These are phyloP conservation scores for Toxonevra muliebris DNA, from an alignment of 2,888 invertebrate species.

Conservation along the genomic window DNA sequence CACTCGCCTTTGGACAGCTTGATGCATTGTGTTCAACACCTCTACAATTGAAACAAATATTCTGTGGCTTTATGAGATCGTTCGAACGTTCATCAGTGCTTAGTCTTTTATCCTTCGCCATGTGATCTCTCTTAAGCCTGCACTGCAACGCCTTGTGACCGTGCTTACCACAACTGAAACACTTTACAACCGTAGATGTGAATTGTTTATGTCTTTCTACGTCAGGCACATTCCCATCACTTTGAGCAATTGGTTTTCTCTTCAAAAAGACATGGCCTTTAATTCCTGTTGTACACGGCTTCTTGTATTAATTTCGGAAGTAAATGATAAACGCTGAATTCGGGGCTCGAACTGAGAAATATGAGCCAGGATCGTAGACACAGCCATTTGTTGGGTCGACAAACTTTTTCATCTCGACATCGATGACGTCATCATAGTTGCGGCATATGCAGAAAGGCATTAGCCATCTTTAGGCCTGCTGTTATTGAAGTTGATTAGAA, in stretches of 20 bases:
- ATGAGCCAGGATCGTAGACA: conserved; percentile 1
- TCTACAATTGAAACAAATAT: neutral
- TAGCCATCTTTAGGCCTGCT: neutral
- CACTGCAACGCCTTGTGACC: conserved; percentile 17
- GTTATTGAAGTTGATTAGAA: too few species aligned
- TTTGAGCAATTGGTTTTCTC: neutral
- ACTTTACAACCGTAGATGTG: neutral
- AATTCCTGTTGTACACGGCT: conserved; percentile 21
- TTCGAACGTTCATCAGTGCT: neutral
- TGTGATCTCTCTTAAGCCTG: too few species aligned
- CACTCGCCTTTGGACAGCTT: conserved; percentile 1
- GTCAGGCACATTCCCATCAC: neutral
- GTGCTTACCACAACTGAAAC: conserved; percentile 12
- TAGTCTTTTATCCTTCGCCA: too few species aligned
- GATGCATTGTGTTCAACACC: conserved; percentile 9
- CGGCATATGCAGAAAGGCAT: conserved; percentile 22
- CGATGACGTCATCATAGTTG: conserved; percentile 13
- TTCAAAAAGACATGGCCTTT: conserved; percentile 5
- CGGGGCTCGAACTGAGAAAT: conserved; percentile 8
- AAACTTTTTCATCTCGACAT: conserved; percentile 16
- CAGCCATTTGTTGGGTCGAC: neutral
- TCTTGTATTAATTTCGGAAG: conserved; percentile 14
- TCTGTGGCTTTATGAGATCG: too few species aligned
- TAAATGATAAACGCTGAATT: conserved; percentile 17
- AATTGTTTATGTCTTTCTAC: conserved; percentile 5